Percentiles rank a stretch among this genome's conserved stretches.
Conservation (phyloP, 2,113 vertebrate species). For the Chaetops frenatus region DNA sequence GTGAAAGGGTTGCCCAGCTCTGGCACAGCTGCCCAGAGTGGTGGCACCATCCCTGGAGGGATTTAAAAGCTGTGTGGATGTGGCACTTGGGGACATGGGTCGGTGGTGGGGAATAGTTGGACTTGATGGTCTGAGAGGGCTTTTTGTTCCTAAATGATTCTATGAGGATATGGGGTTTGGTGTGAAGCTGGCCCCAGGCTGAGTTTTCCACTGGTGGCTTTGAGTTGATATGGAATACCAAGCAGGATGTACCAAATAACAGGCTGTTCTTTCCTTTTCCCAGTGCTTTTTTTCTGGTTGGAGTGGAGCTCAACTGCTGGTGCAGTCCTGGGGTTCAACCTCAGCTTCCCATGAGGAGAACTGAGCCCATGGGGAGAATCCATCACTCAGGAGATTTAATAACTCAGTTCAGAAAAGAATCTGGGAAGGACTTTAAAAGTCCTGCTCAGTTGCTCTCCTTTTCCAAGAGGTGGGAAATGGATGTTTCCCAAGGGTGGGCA, state of each 20-base stretch:
- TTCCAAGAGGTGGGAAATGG: neutral
- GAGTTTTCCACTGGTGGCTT: neutral
- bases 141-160: neutral
- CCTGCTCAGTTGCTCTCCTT: neutral
- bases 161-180: neutral
- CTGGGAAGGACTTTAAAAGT: neutral
- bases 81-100: neutral
- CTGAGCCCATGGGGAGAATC: fast-evolving
- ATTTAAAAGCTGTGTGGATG: neutral
- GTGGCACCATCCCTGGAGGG: neutral
- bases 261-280: neutral
- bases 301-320: neutral
- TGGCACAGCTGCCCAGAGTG: neutral
- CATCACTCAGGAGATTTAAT: neutral
- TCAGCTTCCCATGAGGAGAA: neutral
- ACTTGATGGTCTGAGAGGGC: neutral
- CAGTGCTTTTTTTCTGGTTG: neutral
- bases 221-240: neutral
- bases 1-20: neutral
- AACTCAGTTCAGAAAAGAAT: neutral
- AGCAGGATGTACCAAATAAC: neutral
- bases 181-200: neutral
- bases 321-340: neutral
- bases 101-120: neutral
- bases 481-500: neutral